Evolutionary conservation across 1,140 invertebrate genomes (phyloP).

Genomic region (Mercenaria mercenaria): DNA sequence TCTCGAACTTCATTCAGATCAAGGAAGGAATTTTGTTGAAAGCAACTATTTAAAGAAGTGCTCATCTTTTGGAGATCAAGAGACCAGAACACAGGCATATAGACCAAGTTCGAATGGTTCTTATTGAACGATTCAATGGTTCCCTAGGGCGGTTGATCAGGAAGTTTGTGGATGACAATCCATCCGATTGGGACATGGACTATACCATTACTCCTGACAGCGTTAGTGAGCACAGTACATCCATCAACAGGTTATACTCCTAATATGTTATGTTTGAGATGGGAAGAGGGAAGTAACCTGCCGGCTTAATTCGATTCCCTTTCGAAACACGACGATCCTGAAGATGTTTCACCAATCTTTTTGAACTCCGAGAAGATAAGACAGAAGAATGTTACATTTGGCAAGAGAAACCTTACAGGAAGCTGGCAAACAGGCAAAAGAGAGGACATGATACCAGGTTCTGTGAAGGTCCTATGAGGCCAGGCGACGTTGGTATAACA

Average conservation of each 20-base stretch:
- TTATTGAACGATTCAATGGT: conserved; percentile 49
- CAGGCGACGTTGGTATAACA: background rate
- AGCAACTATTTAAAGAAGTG: conserved; percentile 38
- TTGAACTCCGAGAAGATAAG: background rate
- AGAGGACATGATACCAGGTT: background rate
- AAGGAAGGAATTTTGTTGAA: conserved; percentile 43
- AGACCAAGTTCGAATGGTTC: background rate
- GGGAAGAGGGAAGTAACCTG: background rate
- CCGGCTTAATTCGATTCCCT: background rate
- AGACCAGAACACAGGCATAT: conserved; percentile 44
- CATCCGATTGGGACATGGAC: background rate
- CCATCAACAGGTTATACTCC: conserved; percentile 10
- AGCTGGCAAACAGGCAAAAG: background rate
- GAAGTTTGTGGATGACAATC: background rate
- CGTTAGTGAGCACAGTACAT: background rate
- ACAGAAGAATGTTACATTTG: background rate
- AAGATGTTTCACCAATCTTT: background rate
- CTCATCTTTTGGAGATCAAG: background rate
- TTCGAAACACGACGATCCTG: background rate
- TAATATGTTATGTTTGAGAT: conserved; percentile 9
- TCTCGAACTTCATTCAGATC: conserved; percentile 22
- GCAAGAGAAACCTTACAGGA: background rate
- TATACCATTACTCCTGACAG: background rate
- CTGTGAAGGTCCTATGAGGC: background rate
- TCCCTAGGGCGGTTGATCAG: background rate